Evolutionary conservation across 2,797 vertebrate species (phyloP).

Genomic region (Hippopotamyrus pictus): DNA sequence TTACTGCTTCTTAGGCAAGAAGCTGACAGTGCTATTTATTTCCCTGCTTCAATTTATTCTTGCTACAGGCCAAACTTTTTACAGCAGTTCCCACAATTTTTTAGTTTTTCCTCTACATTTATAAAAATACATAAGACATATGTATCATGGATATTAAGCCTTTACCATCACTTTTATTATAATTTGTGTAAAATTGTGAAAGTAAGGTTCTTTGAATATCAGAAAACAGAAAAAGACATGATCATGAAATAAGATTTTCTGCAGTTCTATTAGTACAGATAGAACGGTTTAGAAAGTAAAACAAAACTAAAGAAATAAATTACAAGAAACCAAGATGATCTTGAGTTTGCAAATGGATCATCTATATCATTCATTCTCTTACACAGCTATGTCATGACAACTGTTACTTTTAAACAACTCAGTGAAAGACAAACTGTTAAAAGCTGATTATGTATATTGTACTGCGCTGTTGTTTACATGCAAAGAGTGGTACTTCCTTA

Average conservation of each 20-base stretch:
- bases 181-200: background rate
- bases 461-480: background rate
- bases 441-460: background rate
- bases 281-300: background rate
- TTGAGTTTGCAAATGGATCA: constrained; percentile 5
- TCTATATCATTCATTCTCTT: background rate
- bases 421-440: background rate
- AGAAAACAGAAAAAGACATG: background rate
- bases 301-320: background rate
- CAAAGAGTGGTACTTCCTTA: background rate
- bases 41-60: constrained; percentile 15
- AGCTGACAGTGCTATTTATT: constrained; percentile 23
- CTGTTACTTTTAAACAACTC: background rate
- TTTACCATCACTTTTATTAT: background rate
- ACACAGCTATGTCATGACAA: background rate
- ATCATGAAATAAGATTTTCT: background rate
- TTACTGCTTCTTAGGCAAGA: constrained; percentile 19
- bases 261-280: background rate
- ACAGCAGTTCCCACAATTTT: constrained; percentile 13
- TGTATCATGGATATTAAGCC: background rate
- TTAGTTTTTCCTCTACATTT: background rate
- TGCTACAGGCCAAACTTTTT: constrained; percentile 20
- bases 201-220: background rate
- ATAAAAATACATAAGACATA: background rate
- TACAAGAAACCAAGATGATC: background rate